Percentiles rank a stretch among this genome's conserved stretches.
These are phyloP conservation scores for Cephus rjabovi DNA, from an alignment of 2,888 invertebrate genomes.

Conservation along the genomic window DNA sequence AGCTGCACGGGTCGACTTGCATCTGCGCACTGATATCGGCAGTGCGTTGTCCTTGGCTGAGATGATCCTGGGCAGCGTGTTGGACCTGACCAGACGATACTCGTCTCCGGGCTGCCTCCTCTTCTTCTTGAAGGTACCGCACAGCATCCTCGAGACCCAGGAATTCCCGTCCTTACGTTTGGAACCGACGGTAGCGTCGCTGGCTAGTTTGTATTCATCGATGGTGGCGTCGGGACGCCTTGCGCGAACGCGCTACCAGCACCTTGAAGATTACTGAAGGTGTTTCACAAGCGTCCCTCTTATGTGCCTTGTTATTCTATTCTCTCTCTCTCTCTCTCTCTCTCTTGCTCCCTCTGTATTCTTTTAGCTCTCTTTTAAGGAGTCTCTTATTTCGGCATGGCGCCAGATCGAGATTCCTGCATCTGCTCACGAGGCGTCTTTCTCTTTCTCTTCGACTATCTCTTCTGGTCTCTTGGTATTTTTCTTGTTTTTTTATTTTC, in stretches of 20 bases:
- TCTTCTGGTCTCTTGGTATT: not conserved
- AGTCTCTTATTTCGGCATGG: slow-evolving; percentile 45
- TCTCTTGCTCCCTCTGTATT: not conserved
- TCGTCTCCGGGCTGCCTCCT: slow-evolving; percentile 51
- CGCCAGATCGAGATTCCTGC: slow-evolving; percentile 62
- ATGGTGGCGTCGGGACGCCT: not conserved
- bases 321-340: slow-evolving; percentile 21
- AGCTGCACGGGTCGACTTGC: slow-evolving; percentile 36
- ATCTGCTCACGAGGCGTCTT: slow-evolving; percentile 49
- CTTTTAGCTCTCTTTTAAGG: not conserved
- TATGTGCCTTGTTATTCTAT: slow-evolving; percentile 20
- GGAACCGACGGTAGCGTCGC: not conserved
- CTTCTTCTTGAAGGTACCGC: slow-evolving; percentile 55
- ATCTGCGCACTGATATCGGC: slow-evolving; percentile 35
- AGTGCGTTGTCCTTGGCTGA: slow-evolving; percentile 39
- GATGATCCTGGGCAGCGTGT: slow-evolving; percentile 43
- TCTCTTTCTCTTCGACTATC: slow-evolving; percentile 27
- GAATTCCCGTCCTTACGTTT: not conserved
- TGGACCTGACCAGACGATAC: slow-evolving; percentile 54
- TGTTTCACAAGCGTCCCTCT: slow-evolving; percentile 20
- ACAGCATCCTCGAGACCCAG: slow-evolving; percentile 47
- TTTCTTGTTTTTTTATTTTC: slow-evolving; percentile 18
- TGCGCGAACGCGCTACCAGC: not conserved
- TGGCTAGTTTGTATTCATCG: not conserved
- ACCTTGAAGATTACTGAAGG: not conserved